Base-by-base conservation (phyloP, 2,888 invertebrate species). In the Hololepta plana region DNA sequence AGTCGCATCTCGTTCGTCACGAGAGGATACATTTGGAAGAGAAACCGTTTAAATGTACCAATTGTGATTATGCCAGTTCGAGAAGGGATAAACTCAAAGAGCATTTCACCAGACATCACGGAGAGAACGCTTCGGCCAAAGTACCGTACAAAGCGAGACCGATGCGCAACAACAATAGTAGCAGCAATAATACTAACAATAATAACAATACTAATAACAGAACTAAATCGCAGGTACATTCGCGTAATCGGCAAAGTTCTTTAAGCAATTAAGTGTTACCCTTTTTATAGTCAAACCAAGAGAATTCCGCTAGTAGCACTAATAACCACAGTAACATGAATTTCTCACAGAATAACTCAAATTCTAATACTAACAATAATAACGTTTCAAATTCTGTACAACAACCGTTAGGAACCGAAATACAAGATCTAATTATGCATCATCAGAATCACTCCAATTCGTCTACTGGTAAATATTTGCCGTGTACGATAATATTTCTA, bases 61-160 rank as follows among this genome's bases (percentile, higher is more conserved):
- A 62, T 33, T 73, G 73, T 47, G 67, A 69, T 34, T 73, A 72
- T 43, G 63, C 65, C 2, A 67, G 68, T 31, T 64, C 67, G 1
- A 50, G 73, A 25, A 48, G 67, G 11, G 73, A 73, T 47, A 72
- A 72, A 44, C 45, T 73, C 13, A 71, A 71, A 41, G 71, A 61
- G 35, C 61, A 61, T 40, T 59, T 57, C 33, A 56, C 56, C 3
- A 44, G 61, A 19, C 61, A 61, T 40, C 61, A 61, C 28, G 59
- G 59, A 5, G 58, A 57, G 31, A 55, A 57, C 35, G 58, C 59
- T 4, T 58, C 57, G 8, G 59, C 60, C 3, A 60, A 60, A 40
- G 59, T 59, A 15, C 59, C 60, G 2, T 60, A 60, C 34, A 60
- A 60, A 40, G 57, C 60, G 3, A 40, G 55, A 15, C 55, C 55